A percentile compares a stretch with the other conserved stretches of the same genome.
These are phyloP conservation scores for Pachypsylla venusta DNA, from an alignment of 1,140 invertebrate species.

Conservation along the genomic window DNA sequence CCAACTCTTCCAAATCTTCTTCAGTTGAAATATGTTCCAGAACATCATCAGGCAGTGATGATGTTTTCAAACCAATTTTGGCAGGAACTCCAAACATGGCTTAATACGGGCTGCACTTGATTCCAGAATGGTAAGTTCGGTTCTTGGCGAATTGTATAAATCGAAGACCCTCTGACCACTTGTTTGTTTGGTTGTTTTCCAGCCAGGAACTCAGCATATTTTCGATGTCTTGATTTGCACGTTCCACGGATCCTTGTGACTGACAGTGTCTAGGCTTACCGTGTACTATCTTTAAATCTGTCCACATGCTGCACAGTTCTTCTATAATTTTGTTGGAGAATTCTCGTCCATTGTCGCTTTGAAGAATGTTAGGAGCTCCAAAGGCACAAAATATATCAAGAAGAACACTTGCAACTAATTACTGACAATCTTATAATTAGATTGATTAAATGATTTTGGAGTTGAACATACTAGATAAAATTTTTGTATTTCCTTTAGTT, in stretches of 20 bases:
- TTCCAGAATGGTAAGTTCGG: conserved; percentile 22
- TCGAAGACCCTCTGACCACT: conserved; percentile 24
- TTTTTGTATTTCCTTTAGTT: too few relatives aligned
- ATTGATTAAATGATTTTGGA: too few relatives aligned
- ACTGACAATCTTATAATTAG: too few relatives aligned
- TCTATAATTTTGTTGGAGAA: conserved; percentile 29
- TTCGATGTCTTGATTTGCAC: conserved; percentile 30
- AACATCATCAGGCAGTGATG: neutral
- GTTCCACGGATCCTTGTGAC: conserved; percentile 28
- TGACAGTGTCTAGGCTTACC: conserved; percentile 26
- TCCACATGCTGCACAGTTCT: conserved; percentile 28
- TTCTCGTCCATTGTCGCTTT: conserved; percentile 30
- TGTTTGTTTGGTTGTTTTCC: conserved; percentile 23
- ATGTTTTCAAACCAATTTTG: conserved; percentile 14
- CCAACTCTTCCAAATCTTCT: conserved; percentile 8
- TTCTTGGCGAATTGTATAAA: conserved; percentile 28
- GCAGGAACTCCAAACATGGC: conserved; percentile 23
- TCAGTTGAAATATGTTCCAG: conserved; percentile 3
- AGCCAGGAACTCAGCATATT: conserved; percentile 29
- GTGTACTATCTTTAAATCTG: conserved; percentile 30
- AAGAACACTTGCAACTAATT: conserved; percentile 14
- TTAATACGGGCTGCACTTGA: conserved; percentile 25
- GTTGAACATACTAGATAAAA: too few relatives aligned
- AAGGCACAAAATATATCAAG: conserved; percentile 27
- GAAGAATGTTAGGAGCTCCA: conserved; percentile 30